Evolutionary conservation across 2,113 vertebrate species (phyloP), one percentile per base, ranked within the genome.

Genomic region (Synodontis membranacea): DNA sequence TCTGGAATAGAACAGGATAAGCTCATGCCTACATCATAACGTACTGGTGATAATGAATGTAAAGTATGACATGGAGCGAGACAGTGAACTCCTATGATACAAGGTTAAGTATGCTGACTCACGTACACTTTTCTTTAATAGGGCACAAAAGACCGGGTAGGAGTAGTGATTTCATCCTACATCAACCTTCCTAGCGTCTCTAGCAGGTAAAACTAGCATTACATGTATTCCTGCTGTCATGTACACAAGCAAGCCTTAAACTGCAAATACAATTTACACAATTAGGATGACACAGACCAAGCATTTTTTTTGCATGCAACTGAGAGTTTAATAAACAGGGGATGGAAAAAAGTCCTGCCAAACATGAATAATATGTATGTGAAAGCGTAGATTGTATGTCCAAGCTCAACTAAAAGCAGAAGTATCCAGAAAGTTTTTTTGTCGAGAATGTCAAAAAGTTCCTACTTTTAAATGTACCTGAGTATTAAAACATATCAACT

Each of bases 131-230:
- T 56, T 39, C 76, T 87, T 28, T 88, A 68, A 74, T 91, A 99
- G 97, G 97, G 97, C 44, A 94, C 94, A 23, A 97, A 95, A 93
- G 97, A 97, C 89, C 95, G 93, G 78, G 95, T 97, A 21, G 97
- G 97, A 0, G 96, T 98, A 80, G 93, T 97, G 78, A 93, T 98
- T 90, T 96, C 97, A 0, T 97, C 97, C 0, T 99, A 98, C 87
- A 96, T 98, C 91, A 95, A 97, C 89, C 97, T 97, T 92, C 97
- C 95, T 92, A 95, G 94, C 83, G 93, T 96, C 84, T 96, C 96
- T 12, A 94, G 94, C 93, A 98, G 97, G 97, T 99, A 96, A 93
- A 92, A 88, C 82, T 62, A 87, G 80, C 58, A 48, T 56, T 25
- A 68, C 70, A 66, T 34, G 64, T n/a, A 19, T 56, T 39, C 34